These are phyloP conservation scores for Caenorhabditis briggsae DNA, from an alignment of 1,140 invertebrate genomes.

Conservation along the genomic window DNA sequence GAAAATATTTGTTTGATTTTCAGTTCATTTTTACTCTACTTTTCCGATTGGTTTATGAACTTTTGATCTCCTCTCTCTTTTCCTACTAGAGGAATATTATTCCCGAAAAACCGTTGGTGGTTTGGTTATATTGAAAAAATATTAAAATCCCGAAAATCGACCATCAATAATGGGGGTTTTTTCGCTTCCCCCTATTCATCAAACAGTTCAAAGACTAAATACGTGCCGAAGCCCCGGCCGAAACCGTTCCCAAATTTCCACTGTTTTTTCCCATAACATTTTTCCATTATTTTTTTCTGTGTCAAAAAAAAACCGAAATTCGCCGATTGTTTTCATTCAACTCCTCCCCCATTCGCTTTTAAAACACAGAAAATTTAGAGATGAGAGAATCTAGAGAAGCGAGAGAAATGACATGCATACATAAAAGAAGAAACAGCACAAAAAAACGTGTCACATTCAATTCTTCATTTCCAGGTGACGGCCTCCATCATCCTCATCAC, in stretches of 20 bases:
- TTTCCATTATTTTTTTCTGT: background rate
- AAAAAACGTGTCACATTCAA: background rate
- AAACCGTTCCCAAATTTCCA: background rate
- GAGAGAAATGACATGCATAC: background rate
- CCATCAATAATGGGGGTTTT: too few species aligned
- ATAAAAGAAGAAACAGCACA: background rate
- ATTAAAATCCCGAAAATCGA: too few species aligned
- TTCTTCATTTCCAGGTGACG: constrained; percentile 24
- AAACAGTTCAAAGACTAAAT: background rate
- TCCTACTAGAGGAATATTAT: too few species aligned
- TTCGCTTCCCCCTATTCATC: too few species aligned
- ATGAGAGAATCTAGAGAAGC: background rate
- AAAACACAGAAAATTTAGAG: background rate
- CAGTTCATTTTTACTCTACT: too few species aligned
- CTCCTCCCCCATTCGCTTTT: background rate
- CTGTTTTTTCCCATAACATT: background rate
- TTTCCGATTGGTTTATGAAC: too few species aligned
- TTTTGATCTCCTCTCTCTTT: too few species aligned
- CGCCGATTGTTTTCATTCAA: background rate
- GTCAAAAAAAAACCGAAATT: constrained; percentile 16
- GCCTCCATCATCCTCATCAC: constrained; percentile 14
- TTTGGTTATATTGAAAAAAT: too few species aligned
- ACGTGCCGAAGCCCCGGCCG: background rate
- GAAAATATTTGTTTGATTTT: too few species aligned
- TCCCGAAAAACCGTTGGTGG: too few species aligned